phyloP scores from a whole-genome alignment of 23 tunicate genomes.

The Halocynthia aurantium region DNA sequence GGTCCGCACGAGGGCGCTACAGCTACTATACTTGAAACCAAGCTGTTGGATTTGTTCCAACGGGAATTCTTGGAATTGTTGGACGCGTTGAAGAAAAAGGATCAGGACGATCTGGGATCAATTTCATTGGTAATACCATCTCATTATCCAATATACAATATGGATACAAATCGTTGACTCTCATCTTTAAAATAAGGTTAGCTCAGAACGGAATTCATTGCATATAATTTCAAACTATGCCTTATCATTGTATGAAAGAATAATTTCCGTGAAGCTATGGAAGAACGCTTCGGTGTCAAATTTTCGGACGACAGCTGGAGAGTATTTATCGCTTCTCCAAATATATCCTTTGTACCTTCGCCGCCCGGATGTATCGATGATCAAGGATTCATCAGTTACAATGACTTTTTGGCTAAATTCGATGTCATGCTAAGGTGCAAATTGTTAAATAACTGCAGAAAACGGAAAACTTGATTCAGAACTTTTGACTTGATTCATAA shows the following conservation, averaged over 20 bases:
- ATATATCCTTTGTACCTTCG: slow-evolving; percentile 44
- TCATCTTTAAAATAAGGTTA: too few relatives aligned
- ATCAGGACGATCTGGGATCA: slow-evolving; percentile 66
- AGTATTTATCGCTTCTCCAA: slow-evolving; percentile 27
- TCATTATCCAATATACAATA: too few relatives aligned
- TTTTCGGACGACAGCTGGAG: slow-evolving; percentile 61
- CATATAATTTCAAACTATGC: neutral
- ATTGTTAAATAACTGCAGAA: neutral
- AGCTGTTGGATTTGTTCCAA: slow-evolving; percentile 69
- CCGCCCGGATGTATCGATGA: slow-evolving; percentile 36
- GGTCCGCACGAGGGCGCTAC: slow-evolving; percentile 51
- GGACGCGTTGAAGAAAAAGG: slow-evolving; percentile 37
- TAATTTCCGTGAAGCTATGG: slow-evolving; percentile 57
- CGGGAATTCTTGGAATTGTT: slow-evolving; percentile 58
- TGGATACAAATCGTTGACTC: too few relatives aligned
- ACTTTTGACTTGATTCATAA: neutral
- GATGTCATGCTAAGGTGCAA: slow-evolving; percentile 75
- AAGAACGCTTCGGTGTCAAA: slow-evolving; percentile 34
- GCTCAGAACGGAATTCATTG: too few relatives aligned
- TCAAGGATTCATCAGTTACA: slow-evolving; percentile 53
- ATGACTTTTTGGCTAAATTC: slow-evolving; percentile 79
- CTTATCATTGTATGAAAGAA: slow-evolving; percentile 20
- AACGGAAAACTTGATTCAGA: neutral
- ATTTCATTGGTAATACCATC: slow-evolving; percentile 30
- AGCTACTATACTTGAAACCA: slow-evolving; percentile 56